These are phyloP conservation scores for Julus scandinavius DNA, from an alignment of 2,888 invertebrate genomes.

Conservation along the genomic window DNA sequence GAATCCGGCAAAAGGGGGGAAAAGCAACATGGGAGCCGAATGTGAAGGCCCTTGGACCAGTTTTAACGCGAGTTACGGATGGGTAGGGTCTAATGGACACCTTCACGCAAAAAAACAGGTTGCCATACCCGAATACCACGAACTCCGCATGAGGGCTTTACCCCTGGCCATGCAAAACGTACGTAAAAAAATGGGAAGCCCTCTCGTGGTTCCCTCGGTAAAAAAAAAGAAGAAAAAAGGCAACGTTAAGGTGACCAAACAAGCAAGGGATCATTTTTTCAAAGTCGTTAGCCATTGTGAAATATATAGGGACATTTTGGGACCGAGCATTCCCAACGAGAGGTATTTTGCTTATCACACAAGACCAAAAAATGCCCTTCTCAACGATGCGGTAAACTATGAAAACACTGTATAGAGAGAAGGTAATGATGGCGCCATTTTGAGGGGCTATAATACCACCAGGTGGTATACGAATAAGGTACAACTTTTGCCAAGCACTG, in stretches of 20 bases:
- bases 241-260: neutral
- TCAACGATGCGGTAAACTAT: neutral
- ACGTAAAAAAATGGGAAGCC: slow-evolving; percentile 28
- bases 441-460: neutral
- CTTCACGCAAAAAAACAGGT: slow-evolving; percentile 19
- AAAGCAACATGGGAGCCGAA: slow-evolving; percentile 1
- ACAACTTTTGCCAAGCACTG: neutral
- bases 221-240: neutral
- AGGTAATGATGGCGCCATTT: slow-evolving; percentile 1
- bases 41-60: neutral
- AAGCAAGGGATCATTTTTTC: neutral
- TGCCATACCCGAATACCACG: slow-evolving; percentile 16
- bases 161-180: slow-evolving; percentile 8
- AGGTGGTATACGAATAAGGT: neutral
- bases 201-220: slow-evolving; percentile 1
- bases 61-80: neutral
- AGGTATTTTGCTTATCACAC: neutral
- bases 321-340: neutral
- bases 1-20: neutral
- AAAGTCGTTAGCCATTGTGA: slow-evolving; percentile 22
- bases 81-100: slow-evolving; percentile 32
- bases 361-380: neutral
- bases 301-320: neutral
- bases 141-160: slow-evolving; percentile 12
- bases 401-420: neutral